These are phyloP conservation scores for Nasonia giraulti DNA, from an alignment of 1,140 invertebrate genomes.

Conservation along the genomic window DNA sequence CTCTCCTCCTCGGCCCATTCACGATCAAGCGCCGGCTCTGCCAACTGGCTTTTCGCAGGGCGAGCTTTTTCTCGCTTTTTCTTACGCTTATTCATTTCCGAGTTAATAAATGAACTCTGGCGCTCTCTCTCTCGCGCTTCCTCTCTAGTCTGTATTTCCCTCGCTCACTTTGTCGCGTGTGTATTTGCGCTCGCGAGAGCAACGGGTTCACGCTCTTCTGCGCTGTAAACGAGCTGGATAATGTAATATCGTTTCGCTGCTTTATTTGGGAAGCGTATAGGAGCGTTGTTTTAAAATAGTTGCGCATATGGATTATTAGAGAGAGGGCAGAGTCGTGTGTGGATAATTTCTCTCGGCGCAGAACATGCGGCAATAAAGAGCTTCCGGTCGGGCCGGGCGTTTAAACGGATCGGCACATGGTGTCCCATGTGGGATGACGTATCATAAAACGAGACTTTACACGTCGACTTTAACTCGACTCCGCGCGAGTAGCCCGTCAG, in stretches of 20 bases:
- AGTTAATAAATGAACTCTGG: not conserved
- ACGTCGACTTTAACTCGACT: not conserved
- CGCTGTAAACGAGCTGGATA: not conserved
- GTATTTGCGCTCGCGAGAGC: not conserved
- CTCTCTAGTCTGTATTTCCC: not conserved
- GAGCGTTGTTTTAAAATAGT: no score
- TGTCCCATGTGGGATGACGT: no score
- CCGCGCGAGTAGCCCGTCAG: not conserved
- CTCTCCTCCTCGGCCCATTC: not conserved
- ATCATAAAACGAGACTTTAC: no score
- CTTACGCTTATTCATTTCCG: conserved; percentile 5
- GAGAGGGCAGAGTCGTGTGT: no score
- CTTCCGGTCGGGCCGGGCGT: no score
- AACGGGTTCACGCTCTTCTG: no score
- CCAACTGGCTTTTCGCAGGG: not conserved
- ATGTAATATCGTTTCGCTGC: not conserved
- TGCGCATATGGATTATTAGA: no score
- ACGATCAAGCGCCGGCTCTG: not conserved
- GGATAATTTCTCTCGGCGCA: no score
- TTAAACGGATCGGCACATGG: no score
- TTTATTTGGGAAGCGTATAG: not conserved
- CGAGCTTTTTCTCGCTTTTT: conserved; percentile 3
- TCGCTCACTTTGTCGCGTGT: not conserved
- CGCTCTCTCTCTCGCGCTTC: not conserved
- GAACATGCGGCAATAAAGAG: no score